phyloP scores from a whole-genome alignment of 2,113 vertebrate species.

The Heliornis fulica region DNA sequence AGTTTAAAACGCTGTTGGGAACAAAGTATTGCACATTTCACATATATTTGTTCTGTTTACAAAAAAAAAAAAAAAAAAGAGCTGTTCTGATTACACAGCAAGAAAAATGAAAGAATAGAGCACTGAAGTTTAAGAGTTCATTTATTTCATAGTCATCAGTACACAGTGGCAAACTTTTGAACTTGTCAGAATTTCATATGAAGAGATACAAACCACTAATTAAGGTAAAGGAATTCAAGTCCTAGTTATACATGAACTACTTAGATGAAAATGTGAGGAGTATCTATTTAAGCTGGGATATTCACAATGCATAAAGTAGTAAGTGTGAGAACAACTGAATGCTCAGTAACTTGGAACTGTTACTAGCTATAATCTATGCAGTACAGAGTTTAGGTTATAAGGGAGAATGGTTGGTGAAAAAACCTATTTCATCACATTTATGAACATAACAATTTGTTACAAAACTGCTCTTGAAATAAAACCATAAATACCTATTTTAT shows the following conservation, averaged over 20 bases:
- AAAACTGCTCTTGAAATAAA: neutral
- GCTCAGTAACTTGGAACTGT: neutral
- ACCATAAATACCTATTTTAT: neutral
- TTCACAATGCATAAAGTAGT: neutral
- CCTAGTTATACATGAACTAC: neutral
- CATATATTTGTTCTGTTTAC: neutral
- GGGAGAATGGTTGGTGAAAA: neutral
- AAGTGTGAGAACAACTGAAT: neutral
- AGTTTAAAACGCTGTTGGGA: neutral
- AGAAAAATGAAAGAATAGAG: neutral
- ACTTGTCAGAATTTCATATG: neutral
- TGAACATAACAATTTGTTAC: neutral
- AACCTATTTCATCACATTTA: neutral
- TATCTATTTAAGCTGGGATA: neutral
- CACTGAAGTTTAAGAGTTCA: neutral
- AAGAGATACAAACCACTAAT: neutral
- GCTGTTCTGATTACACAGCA: neutral
- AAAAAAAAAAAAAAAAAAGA: neutral
- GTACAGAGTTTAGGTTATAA: neutral
- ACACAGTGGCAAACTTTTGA: neutral
- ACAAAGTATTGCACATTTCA: neutral
- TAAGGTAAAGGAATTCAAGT: neutral
- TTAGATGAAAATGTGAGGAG: neutral
- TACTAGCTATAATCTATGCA: neutral
- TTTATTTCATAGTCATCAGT: slow-evolving; percentile 2